phyloP scores from a whole-genome alignment of 2,888 invertebrate species.

The Smittia sp. region DNA sequence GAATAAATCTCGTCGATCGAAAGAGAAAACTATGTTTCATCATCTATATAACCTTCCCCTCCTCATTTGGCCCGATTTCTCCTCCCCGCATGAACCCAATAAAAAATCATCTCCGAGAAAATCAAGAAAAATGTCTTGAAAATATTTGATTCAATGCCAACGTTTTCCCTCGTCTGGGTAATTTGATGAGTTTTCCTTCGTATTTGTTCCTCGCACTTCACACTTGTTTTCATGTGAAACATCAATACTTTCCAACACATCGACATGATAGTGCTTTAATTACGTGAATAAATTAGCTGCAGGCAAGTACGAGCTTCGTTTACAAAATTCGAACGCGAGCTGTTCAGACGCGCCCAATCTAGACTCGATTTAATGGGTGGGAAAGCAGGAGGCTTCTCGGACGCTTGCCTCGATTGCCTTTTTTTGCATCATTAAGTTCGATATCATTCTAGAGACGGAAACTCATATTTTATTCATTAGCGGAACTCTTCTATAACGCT shows the following conservation, averaged over 20 bases:
- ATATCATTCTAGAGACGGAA: too few relatives aligned
- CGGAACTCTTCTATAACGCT: too few relatives aligned
- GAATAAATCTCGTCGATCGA: too few relatives aligned
- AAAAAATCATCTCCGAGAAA: slow-evolving; percentile 4
- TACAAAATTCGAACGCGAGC: too few relatives aligned
- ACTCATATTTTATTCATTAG: too few relatives aligned
- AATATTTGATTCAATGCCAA: slow-evolving; percentile 30
- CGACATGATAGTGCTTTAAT: neutral
- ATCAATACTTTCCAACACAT: neutral
- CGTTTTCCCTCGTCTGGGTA: slow-evolving; percentile 8
- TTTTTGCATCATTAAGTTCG: too few relatives aligned
- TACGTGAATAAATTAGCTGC: neutral
- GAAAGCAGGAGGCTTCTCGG: too few relatives aligned
- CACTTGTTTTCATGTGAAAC: neutral
- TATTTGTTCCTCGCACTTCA: neutral
- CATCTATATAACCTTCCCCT: slow-evolving; percentile 25
- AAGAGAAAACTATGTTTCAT: neutral
- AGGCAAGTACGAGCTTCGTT: neutral
- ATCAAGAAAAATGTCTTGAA: slow-evolving; percentile 15
- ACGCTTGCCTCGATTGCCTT: too few relatives aligned
- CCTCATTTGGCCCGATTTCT: neutral
- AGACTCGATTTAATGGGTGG: too few relatives aligned
- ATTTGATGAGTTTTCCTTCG: slow-evolving; percentile 23
- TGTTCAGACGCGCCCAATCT: too few relatives aligned
- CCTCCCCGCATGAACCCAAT: neutral